phyloP scores from a whole-genome alignment of 2,888 invertebrate species.

The Mimachlamys varia region DNA sequence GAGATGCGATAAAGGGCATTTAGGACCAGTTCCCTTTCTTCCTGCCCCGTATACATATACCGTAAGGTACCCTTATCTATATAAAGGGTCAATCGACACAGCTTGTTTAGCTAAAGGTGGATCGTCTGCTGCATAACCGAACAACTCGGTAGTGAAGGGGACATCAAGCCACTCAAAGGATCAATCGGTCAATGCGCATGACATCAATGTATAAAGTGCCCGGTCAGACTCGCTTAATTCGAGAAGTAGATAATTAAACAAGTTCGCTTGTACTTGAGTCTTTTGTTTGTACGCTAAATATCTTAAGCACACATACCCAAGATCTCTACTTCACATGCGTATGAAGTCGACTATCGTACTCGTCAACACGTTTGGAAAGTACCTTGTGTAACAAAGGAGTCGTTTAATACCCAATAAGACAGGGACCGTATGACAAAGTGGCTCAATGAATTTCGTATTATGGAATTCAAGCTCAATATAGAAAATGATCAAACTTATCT shows the following conservation, averaged over 20 bases:
- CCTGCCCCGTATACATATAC: not conserved
- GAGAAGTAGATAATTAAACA: not conserved
- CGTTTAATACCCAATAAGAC: too few relatives aligned
- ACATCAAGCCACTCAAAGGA: too few relatives aligned
- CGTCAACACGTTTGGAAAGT: too few relatives aligned
- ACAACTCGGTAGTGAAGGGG: too few relatives aligned
- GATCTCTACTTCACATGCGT: not conserved
- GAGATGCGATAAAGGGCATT: not conserved
- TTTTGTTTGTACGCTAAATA: constrained; percentile 14
- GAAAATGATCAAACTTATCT: too few relatives aligned
- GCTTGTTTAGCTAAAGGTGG: not conserved
- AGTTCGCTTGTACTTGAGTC: not conserved
- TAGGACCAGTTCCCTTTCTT: not conserved
- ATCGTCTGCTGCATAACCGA: too few relatives aligned
- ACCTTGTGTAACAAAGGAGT: not conserved
- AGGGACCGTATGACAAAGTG: too few relatives aligned
- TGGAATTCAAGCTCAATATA: too few relatives aligned
- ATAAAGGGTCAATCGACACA: constrained; percentile 5
- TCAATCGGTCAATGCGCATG: not conserved
- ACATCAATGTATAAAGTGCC: not conserved
- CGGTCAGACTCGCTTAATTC: not conserved
- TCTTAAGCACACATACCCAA: not conserved
- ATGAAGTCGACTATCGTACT: not conserved
- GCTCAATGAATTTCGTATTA: too few relatives aligned
- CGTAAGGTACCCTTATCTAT: not conserved